Evolutionary conservation across 2,113 vertebrate genomes (phyloP).

Genomic region (Neogobius melanostomus): DNA sequence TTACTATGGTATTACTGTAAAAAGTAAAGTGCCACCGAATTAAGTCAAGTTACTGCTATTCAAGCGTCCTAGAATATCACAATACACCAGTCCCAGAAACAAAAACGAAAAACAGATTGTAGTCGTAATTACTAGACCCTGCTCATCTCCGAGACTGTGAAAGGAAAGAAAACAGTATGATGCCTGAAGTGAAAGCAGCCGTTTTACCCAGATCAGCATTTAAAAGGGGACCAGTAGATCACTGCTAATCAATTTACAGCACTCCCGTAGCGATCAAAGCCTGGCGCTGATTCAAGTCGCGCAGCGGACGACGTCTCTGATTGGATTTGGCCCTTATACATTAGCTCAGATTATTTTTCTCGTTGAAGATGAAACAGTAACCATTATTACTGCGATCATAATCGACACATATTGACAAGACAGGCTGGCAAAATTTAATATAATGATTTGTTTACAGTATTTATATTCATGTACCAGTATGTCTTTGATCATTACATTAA

Average conservation of each 20-base stretch:
- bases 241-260: conserved; percentile 67
- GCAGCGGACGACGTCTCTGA: conserved; percentile 49
- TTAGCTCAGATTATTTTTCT: conserved; percentile 66
- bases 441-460: conserved; percentile 4
- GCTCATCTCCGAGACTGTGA: conserved; percentile 22
- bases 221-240: conserved; percentile 49
- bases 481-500: too few species aligned
- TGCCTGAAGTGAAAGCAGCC: conserved; percentile 25
- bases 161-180: conserved; percentile 19
- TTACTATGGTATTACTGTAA: too few species aligned
- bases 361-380: conserved; percentile 62
- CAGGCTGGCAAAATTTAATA: conserved; percentile 27
- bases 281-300: conserved; percentile 56
- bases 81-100: conserved; percentile 8
- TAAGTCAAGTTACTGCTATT: too few species aligned
- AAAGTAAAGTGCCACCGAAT: too few species aligned
- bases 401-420: conserved; percentile 51
- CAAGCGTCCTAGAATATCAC: too few species aligned
- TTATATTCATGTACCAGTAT: not conserved
- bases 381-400: conserved; percentile 51
- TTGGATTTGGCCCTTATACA: conserved; percentile 63
- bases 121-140: not conserved
- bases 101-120: not conserved
- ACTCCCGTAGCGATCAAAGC: conserved; percentile 52
- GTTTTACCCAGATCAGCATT: conserved; percentile 60